Base-by-base conservation (phyloP, 2,888 invertebrate species). In the Drosophila barbarae region DNA sequence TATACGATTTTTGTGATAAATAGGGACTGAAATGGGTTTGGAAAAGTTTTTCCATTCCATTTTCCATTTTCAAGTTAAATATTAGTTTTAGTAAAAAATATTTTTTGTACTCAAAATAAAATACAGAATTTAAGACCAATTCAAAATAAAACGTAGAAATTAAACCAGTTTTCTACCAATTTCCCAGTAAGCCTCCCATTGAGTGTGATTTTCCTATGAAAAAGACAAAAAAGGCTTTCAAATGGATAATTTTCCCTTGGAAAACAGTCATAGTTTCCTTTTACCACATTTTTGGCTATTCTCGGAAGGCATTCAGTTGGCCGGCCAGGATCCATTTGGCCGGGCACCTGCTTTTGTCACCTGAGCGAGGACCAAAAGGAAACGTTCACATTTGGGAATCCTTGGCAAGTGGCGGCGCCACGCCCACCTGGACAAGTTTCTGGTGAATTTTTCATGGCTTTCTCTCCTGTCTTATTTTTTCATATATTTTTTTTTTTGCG, bases 391-490 rank as follows among this genome's bases (percentile, higher is more conserved):
- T 35, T 64, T 41, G 63, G 47, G 46, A 65, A 65, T 65, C 64
- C 46, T 13, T 21, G 46, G 46, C 32, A 63, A 60, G 63, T 63
- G 42, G 32, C 35, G 32, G 26, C 23, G 18, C 66, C 66, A 50
- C 42, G 50, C 50, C 50, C 59, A 56, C 44, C 66, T 66, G 66
- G 71, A 69, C 73, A 79, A 73, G 63, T 73, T 71, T 64, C 51
- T 55, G 61, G 60, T 79, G 65, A 69, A 74, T 77, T 71, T 77
- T 81, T 74, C 61, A 81, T 74, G 55, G 51, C 35, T 28, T 52
- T 69, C 63, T 69, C 56, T 2, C n/a, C 7, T 34, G n/a, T 23
- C 49, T 58, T 70, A 13, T 38, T 15, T 38, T 38, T 18, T 10
- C 2, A 38, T 18, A 15, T 53, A 15, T 13, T n/a, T 23, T 52